Percentiles rank a stretch among this genome's conserved stretches.
These are phyloP conservation scores for Ditula angustiorana DNA, from an alignment of 2,888 invertebrate genomes.

Conservation along the genomic window DNA sequence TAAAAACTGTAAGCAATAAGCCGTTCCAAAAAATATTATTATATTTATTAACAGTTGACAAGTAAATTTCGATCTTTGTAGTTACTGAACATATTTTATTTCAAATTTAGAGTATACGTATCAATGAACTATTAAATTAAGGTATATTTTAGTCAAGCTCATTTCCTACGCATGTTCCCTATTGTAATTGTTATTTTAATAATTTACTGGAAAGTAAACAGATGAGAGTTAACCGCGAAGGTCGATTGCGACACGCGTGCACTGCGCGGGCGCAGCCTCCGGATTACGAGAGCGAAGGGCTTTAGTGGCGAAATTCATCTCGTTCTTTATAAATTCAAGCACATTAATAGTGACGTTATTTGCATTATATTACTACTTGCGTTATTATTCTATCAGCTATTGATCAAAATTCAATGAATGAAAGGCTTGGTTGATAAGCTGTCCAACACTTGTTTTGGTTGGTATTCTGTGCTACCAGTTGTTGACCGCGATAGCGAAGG, in stretches of 20 bases:
- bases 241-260: slow-evolving; percentile 13
- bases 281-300: slow-evolving; percentile 18
- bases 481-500: slow-evolving; percentile 3
- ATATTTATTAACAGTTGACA: too few species aligned
- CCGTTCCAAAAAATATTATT: too few species aligned
- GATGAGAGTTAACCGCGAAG: neutral
- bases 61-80: too few species aligned
- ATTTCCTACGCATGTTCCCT: too few species aligned
- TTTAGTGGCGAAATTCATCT: neutral
- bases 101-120: too few species aligned
- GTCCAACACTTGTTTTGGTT: neutral
- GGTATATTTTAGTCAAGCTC: too few species aligned
- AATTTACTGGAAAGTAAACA: neutral
- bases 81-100: too few species aligned
- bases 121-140: too few species aligned
- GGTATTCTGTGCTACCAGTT: neutral
- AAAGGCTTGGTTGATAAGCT: neutral
- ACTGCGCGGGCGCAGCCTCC: slow-evolving; percentile 5
- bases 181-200: too few species aligned
- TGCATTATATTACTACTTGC: too few species aligned
- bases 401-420: neutral
- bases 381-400: too few species aligned
- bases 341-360: neutral
- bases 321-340: neutral
- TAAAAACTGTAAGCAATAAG: too few species aligned